Percentiles rank a stretch among this genome's conserved stretches.
These are phyloP conservation scores for Drosophila parvula DNA, from an alignment of 1,140 invertebrate genomes.

Conservation along the genomic window DNA sequence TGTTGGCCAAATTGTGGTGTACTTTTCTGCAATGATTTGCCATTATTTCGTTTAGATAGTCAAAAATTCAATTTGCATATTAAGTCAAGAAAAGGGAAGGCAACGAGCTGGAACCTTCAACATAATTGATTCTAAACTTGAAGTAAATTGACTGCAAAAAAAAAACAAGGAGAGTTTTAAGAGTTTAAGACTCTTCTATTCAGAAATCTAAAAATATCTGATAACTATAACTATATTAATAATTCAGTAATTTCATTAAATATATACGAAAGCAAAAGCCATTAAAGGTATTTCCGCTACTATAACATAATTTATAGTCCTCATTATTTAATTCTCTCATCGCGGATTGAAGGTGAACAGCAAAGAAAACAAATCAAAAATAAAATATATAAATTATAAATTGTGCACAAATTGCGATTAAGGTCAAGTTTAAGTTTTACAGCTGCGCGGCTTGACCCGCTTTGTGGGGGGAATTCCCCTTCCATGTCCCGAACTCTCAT, in stretches of 20 bases:
- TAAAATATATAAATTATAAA: constrained; percentile 46
- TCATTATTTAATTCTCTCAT: background rate
- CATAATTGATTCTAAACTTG: constrained; percentile 8
- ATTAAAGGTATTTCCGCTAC: background rate
- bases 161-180: background rate
- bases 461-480: constrained; percentile 18
- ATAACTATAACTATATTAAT: background rate
- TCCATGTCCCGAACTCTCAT: constrained; percentile 18
- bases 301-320: constrained; percentile 9
- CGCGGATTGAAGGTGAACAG: constrained; percentile 28
- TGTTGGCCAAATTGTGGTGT: constrained; percentile 59
- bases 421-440: constrained; percentile 34
- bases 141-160: background rate
- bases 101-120: constrained; percentile 5
- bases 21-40: constrained; percentile 60
- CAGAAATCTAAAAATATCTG: background rate
- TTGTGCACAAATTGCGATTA: constrained; percentile 54
- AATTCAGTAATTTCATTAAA: background rate
- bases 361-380: constrained; percentile 13
- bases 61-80: constrained; percentile 26
- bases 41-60: constrained; percentile 37
- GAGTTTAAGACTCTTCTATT: background rate
- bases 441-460: constrained; percentile 31
- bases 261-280: background rate
- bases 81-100: constrained; percentile 1